A percentile compares a stretch with the other conserved stretches of the same genome.
Evolutionary conservation across 1,140 invertebrate species (phyloP).

Genomic region (Samia ricini): DNA sequence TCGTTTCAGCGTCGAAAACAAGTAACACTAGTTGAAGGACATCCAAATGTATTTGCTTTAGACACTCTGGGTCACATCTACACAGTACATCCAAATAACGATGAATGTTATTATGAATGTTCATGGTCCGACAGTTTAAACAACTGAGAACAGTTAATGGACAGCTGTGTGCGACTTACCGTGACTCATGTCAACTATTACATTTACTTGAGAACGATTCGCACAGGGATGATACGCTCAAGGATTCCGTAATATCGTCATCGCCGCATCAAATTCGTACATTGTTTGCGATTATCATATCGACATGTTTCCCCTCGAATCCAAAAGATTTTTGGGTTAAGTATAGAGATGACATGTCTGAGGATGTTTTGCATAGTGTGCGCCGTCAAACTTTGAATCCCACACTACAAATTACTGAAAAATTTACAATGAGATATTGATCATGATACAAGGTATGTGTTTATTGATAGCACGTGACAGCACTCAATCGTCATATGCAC

Average conservation of each 20-base stretch:
- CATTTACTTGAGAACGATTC: too few relatives aligned
- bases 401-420: constrained; percentile 30
- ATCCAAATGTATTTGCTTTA: neutral
- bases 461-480: constrained; percentile 38
- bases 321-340: neutral
- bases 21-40: neutral
- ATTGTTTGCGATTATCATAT: constrained; percentile 6
- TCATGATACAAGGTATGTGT: constrained; percentile 58
- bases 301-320: neutral
- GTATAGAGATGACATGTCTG: neutral
- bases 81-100: neutral
- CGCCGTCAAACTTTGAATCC: constrained; percentile 29
- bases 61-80: neutral
- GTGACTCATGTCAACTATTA: too few relatives aligned
- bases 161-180: neutral
- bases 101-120: neutral
- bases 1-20: neutral
- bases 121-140: neutral
- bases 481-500: constrained; percentile 50
- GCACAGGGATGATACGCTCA: too few relatives aligned
- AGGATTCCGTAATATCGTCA: neutral
- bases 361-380: constrained; percentile 12
- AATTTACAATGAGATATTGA: constrained; percentile 57
- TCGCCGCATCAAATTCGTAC: constrained; percentile 1
- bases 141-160: neutral